Percentiles rank a stretch among this genome's conserved stretches.
Conservation (phyloP, 2,113 vertebrate species). For the Calidris pygmaea region DNA sequence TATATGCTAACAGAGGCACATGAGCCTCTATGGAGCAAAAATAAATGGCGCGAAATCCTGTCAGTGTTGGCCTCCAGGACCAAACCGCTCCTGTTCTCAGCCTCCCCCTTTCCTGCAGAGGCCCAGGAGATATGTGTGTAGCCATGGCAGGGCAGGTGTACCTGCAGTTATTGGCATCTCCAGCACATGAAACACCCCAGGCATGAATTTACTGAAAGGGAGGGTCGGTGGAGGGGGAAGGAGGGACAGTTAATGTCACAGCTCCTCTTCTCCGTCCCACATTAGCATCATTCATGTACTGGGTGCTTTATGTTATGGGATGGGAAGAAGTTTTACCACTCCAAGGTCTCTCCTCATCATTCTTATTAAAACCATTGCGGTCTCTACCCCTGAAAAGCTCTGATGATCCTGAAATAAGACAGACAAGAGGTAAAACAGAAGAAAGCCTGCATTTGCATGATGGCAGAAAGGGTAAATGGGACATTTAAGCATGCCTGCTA, state of each 20-base stretch:
- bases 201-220: not conserved
- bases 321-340: not conserved
- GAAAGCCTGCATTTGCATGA: not conserved
- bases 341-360: not conserved
- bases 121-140: not conserved
- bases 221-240: not conserved
- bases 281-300: not conserved
- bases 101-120: not conserved
- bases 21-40: not conserved
- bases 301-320: not conserved
- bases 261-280: not conserved
- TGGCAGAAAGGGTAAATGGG: not conserved
- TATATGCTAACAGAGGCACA: not conserved
- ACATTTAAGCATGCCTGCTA: not conserved
- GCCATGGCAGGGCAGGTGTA: not conserved
- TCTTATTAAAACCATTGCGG: not conserved
- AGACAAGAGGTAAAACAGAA: not conserved
- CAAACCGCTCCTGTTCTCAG: not conserved
- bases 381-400: not conserved
- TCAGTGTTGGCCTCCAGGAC: not conserved
- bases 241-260: not conserved
- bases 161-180: not conserved
- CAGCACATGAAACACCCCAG: not conserved
- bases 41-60: not conserved
- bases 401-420: not conserved